These are phyloP conservation scores for Homarus gammarus DNA, from an alignment of 2,888 invertebrate genomes.

Conservation along the genomic window DNA sequence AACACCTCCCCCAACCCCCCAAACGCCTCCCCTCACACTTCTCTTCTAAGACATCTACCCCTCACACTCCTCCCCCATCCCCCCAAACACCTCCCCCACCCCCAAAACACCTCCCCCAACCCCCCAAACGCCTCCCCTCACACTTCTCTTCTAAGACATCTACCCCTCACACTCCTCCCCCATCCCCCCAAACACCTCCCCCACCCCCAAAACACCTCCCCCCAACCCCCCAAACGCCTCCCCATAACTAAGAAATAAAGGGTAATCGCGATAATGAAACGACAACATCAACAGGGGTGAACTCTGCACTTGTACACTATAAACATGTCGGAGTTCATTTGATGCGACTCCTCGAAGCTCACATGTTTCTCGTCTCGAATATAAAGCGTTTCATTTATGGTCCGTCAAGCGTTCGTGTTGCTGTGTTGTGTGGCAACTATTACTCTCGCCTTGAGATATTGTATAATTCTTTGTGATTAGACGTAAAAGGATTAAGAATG, in stretches of 20 bases:
- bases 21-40: too few relatives aligned
- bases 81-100: too few relatives aligned
- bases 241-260: slow-evolving; percentile 58
- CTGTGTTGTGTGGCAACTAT: background rate
- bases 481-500: background rate
- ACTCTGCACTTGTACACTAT: slow-evolving; percentile 55
- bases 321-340: slow-evolving; percentile 69
- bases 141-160: too few relatives aligned
- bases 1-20: too few relatives aligned
- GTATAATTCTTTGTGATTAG: background rate
- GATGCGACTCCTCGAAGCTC: slow-evolving; percentile 54
- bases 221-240: background rate
- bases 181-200: too few relatives aligned
- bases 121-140: too few relatives aligned
- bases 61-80: too few relatives aligned
- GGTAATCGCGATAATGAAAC: slow-evolving; percentile 51
- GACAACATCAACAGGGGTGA: slow-evolving; percentile 63
- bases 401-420: background rate
- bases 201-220: background rate
- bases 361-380: slow-evolving; percentile 53
- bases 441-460: background rate
- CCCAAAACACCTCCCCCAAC: too few relatives aligned
- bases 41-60: too few relatives aligned
- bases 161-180: too few relatives aligned
- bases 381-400: slow-evolving; percentile 61